These are phyloP conservation scores for Rhynchopsitta pachyrhyncha DNA, from an alignment of 2,113 vertebrate species.

Conservation along the genomic window DNA sequence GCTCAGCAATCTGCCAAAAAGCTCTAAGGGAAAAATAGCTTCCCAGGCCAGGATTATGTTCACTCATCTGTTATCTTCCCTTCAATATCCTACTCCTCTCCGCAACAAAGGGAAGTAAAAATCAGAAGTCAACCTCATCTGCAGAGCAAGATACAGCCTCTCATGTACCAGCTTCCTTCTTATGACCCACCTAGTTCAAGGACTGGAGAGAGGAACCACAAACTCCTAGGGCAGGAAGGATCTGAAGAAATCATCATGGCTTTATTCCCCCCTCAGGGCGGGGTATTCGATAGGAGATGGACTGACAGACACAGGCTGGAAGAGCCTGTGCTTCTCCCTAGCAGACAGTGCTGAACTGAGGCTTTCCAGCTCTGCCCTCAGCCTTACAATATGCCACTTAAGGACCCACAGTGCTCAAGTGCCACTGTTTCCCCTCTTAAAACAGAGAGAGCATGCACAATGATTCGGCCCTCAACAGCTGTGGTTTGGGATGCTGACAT, in stretches of 20 bases:
- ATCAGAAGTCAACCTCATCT: background rate
- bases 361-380: background rate
- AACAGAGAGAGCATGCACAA: background rate
- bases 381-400: background rate
- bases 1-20: background rate
- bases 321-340: background rate
- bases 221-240: background rate
- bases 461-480: background rate
- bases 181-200: background rate
- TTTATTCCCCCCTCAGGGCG: background rate
- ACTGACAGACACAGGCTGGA: background rate
- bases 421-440: background rate
- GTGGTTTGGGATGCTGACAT: background rate
- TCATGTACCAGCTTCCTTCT: background rate
- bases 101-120: background rate
- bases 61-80: background rate
- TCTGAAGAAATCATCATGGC: background rate
- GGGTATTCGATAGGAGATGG: background rate
- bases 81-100: background rate
- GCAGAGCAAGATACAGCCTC: background rate
- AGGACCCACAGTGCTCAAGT: background rate
- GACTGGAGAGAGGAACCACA: background rate
- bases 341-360: background rate
- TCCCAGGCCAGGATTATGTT: background rate
- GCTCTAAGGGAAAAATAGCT: background rate